Evolutionary conservation across 2,113 vertebrate species (phyloP).

Genomic region (Thunnus thynnus): DNA sequence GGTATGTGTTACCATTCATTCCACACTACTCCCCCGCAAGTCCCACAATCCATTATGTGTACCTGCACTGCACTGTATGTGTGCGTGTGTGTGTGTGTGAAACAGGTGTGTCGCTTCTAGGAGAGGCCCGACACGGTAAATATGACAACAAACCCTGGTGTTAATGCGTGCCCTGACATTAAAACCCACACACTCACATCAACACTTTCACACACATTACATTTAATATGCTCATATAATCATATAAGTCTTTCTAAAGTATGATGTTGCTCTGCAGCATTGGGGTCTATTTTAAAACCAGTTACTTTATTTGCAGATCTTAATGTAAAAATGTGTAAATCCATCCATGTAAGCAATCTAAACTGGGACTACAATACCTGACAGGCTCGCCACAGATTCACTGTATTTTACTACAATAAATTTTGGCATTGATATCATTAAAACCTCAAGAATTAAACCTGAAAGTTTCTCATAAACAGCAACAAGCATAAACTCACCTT

Average conservation of each 20-base stretch:
- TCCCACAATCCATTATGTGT: slow-evolving; percentile 52
- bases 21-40: slow-evolving; percentile 62
- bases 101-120: slow-evolving; percentile 45
- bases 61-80: neutral
- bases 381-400: too few species aligned
- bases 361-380: too few species aligned
- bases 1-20: slow-evolving; percentile 63
- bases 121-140: slow-evolving; percentile 11
- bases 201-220: neutral
- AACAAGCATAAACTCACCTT: too few species aligned
- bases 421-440: too few species aligned
- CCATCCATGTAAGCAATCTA: too few species aligned
- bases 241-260: neutral
- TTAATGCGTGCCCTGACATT: neutral
- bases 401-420: too few species aligned
- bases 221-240: too few species aligned
- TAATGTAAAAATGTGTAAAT: too few species aligned
- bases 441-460: too few species aligned
- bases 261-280: neutral
- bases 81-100: neutral
- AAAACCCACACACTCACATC: neutral
- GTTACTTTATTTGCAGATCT: neutral
- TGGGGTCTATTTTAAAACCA: neutral
- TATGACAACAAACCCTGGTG: slow-evolving; percentile 6
- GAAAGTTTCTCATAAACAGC: too few species aligned